Percentiles rank a stretch among this genome's conserved stretches.
These are phyloP conservation scores for Agrochola lota DNA, from an alignment of 2,888 invertebrate genomes.

Conservation along the genomic window DNA sequence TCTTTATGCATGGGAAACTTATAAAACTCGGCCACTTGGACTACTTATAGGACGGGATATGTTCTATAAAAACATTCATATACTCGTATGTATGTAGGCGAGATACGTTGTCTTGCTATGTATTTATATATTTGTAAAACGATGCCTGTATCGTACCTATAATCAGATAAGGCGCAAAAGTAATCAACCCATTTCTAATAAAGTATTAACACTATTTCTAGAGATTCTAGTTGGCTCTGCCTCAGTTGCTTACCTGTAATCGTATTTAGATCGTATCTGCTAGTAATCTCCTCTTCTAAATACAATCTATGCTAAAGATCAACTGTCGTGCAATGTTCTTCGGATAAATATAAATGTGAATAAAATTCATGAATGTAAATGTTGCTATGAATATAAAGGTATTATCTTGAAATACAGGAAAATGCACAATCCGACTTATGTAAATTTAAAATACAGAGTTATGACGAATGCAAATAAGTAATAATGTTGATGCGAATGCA, in stretches of 20 bases:
- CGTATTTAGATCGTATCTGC: conserved; percentile 60
- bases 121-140: conserved; percentile 19
- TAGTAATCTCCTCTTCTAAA: conserved; percentile 59
- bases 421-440: conserved; percentile 53
- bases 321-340: conserved; percentile 42
- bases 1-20: conserved; percentile 58
- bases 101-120: conserved; percentile 3
- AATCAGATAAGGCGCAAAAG: conserved; percentile 33
- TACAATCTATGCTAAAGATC: conserved; percentile 56
- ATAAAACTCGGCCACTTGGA: conserved; percentile 59
- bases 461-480: conserved; percentile 69
- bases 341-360: conserved; percentile 52
- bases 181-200: conserved; percentile 31
- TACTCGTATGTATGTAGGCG: background rate
- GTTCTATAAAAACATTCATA: conserved; percentile 18
- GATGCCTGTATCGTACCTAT: conserved; percentile 16
- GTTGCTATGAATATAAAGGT: conserved; percentile 47
- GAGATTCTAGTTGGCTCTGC: conserved; percentile 51
- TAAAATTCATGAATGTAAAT: conserved; percentile 65
- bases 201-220: conserved; percentile 52
- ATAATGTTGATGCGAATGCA: conserved; percentile 65
- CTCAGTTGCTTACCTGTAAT: conserved; percentile 40
- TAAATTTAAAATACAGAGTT: conserved; percentile 65
- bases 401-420: conserved; percentile 58
- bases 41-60: conserved; percentile 40